These are phyloP conservation scores for Phaethon lepturus DNA, from an alignment of 2,113 vertebrate genomes.

Conservation along the genomic window DNA sequence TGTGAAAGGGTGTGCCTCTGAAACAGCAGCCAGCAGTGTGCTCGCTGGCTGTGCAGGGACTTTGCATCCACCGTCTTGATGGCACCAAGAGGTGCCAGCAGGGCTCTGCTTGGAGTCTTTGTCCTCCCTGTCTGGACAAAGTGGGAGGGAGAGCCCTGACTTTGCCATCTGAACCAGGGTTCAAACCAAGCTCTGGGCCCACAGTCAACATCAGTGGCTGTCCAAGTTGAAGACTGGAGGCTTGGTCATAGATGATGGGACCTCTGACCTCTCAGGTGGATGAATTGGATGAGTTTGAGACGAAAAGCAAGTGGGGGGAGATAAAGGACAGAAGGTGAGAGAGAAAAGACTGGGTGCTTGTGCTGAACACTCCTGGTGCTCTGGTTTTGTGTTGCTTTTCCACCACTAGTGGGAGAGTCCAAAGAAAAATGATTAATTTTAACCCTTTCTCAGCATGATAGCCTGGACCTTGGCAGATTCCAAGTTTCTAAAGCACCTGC, in stretches of 20 bases:
- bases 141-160: neutral
- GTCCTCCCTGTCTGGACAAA: neutral
- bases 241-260: neutral
- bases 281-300: neutral
- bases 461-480: neutral
- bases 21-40: neutral
- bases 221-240: neutral
- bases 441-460: neutral
- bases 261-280: neutral
- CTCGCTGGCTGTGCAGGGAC: neutral
- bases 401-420: neutral
- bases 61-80: too few species aligned
- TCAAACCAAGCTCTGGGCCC: neutral
- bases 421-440: neutral
- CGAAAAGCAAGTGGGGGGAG: neutral
- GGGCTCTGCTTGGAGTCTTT: neutral
- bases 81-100: neutral
- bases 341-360: neutral
- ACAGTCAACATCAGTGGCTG: rapidly evolving
- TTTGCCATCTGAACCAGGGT: neutral
- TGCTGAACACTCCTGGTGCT: neutral
- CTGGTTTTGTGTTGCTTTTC: neutral
- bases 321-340: neutral
- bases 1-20: neutral
- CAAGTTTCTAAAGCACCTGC: neutral